phyloP scores from a whole-genome alignment of 2,113 vertebrate species.

The Diadophis punctatus region DNA sequence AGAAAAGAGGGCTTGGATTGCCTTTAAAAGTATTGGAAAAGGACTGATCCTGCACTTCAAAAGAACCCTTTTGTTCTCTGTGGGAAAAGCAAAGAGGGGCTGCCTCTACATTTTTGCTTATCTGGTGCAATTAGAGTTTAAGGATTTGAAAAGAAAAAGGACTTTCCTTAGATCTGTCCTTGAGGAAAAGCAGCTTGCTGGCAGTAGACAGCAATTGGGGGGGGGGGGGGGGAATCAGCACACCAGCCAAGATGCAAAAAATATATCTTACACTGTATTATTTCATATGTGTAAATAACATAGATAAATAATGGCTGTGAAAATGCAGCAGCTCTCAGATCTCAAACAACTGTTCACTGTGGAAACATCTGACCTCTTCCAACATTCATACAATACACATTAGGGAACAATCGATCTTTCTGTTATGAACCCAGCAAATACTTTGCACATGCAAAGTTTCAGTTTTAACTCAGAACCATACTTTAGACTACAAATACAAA shows the following conservation, averaged over 20 bases:
- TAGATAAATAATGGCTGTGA: not conserved
- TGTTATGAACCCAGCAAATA: not conserved
- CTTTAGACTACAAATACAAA: not conserved
- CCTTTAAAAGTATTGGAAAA: not conserved
- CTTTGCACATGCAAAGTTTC: not conserved
- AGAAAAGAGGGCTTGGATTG: not conserved
- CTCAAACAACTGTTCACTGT: not conserved
- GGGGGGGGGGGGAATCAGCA: not conserved
- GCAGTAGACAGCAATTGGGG: not conserved
- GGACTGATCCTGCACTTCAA: not conserved
- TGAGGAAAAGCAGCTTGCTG: not conserved
- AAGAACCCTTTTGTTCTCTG: not conserved
- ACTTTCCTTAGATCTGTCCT: not conserved
- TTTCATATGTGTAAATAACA: not conserved
- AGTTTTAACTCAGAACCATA: not conserved
- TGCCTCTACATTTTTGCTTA: not conserved
- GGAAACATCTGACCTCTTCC: not conserved
- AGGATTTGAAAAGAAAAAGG: not conserved
- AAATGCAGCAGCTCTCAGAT: not conserved
- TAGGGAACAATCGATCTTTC: not conserved
- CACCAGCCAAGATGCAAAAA: not conserved
- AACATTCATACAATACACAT: not conserved
- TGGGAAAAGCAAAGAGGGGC: not conserved
- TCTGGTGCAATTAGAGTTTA: not conserved
- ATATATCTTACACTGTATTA: not conserved